Conservation (phyloP, 2,113 vertebrate genomes). For the Marmota monax region DNA sequence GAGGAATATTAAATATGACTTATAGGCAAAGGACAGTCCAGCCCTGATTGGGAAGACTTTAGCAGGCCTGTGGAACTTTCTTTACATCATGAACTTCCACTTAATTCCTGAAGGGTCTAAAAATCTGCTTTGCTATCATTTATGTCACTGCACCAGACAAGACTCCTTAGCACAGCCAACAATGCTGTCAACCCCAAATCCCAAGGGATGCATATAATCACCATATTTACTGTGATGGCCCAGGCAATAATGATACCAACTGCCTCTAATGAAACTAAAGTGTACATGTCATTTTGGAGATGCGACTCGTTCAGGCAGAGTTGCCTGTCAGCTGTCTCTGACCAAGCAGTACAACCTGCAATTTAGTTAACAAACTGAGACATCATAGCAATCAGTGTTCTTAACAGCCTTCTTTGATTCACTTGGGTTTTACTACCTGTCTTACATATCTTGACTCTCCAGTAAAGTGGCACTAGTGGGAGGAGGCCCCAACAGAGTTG, state of each 20-base stretch:
- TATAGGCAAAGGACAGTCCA: constrained; percentile 7
- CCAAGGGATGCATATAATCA: constrained; percentile 76
- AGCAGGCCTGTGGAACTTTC: not conserved
- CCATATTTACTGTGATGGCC: constrained; percentile 77
- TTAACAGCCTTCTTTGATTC: constrained; percentile 74
- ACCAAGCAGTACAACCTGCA: constrained; percentile 81
- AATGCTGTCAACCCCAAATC: constrained; percentile 76
- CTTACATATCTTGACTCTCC: constrained; percentile 64
- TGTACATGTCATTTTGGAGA: constrained; percentile 74
- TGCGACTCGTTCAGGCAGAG: constrained; percentile 63
- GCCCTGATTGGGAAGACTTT: constrained; percentile 18
- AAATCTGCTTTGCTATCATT: constrained; percentile 62
- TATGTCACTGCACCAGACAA: constrained; percentile 15
- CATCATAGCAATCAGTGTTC: constrained; percentile 83
- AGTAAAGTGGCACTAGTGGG: constrained; percentile 49
- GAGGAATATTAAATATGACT: constrained; percentile 14
- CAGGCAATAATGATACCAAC: constrained; percentile 76
- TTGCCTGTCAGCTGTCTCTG: constrained; percentile 81
- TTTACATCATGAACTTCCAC: constrained; percentile 22
- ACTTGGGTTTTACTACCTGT: constrained; percentile 73
- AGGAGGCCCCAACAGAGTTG: not conserved
- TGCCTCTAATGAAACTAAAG: constrained; percentile 81
- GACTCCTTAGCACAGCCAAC: constrained; percentile 62
- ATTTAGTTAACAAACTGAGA: constrained; percentile 89
- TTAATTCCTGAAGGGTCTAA: constrained; percentile 36